Percentiles rank a stretch among this genome's conserved stretches.
Conservation (phyloP, 2,113 vertebrate genomes). For the Mugil cephalus region DNA sequence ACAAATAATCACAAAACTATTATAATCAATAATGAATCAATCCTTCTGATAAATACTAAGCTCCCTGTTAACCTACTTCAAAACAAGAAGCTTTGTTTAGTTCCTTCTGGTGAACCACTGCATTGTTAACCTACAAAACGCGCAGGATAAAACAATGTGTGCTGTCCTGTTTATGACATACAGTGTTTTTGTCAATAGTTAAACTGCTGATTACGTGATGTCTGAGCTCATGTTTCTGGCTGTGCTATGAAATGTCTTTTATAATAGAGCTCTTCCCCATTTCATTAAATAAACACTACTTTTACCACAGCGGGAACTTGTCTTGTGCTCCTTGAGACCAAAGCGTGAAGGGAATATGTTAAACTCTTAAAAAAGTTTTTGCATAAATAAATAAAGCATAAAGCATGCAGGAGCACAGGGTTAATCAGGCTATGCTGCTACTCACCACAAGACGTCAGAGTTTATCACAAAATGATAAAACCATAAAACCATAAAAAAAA, state of each 20-base stretch:
- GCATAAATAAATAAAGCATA: too few relatives aligned
- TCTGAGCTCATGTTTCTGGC: not conserved
- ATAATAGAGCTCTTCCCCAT: not conserved
- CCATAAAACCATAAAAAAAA: too few relatives aligned
- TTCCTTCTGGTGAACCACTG: not conserved
- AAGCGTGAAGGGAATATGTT: not conserved
- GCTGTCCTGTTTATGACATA: too few relatives aligned
- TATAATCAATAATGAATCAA: too few relatives aligned
- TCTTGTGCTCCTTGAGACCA: not conserved
- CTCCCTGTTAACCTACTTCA: too few relatives aligned
- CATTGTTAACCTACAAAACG: constrained; percentile 32
- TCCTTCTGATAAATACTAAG: too few relatives aligned
- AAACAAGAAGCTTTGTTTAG: not conserved
- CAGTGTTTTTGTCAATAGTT: too few relatives aligned
- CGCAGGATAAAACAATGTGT: too few relatives aligned
- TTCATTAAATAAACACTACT: too few relatives aligned
- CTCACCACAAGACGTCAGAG: constrained; percentile 28
- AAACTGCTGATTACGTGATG: too few relatives aligned
- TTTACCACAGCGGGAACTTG: not conserved
- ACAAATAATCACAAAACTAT: too few relatives aligned
- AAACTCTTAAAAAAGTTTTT: not conserved
- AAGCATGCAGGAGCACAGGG: not conserved
- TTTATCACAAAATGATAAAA: constrained; percentile 17
- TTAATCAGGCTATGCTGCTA: constrained; percentile 2
- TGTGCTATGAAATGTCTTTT: not conserved